These are phyloP conservation scores for Notiomystis cincta DNA, from an alignment of 2,113 vertebrate species.

Conservation along the genomic window DNA sequence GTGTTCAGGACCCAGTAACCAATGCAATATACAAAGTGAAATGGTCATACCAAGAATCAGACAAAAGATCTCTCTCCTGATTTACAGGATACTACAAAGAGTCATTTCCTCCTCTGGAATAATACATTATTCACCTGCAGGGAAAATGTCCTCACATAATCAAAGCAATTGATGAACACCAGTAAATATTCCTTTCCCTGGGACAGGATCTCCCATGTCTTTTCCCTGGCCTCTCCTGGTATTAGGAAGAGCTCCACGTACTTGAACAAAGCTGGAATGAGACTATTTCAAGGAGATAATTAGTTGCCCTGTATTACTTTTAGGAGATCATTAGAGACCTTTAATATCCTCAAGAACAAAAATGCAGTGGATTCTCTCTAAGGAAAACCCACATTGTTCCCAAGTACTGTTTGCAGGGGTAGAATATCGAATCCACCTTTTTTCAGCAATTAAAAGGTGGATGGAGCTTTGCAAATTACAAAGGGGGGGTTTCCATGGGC, in stretches of 20 bases:
- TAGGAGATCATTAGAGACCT: constrained; percentile 27
- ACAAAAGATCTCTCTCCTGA: neutral
- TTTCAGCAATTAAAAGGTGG: neutral
- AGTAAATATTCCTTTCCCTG: neutral
- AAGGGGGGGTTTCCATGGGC: neutral
- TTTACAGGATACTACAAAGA: neutral
- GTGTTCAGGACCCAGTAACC: neutral
- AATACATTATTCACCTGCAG: neutral
- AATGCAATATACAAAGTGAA: neutral
- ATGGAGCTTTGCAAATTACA: neutral
- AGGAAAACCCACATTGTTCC: neutral
- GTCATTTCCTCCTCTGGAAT: neutral
- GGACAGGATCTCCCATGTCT: neutral
- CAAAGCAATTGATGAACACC: neutral
- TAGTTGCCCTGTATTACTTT: constrained; percentile 30
- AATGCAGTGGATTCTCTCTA: neutral
- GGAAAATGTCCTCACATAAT: neutral
- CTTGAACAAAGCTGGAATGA: neutral
- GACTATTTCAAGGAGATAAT: constrained; percentile 33
- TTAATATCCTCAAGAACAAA: constrained; percentile 19
- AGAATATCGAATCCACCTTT: neutral
- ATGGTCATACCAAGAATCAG: neutral
- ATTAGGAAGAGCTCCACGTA: neutral
- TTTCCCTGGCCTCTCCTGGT: neutral
- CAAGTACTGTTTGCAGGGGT: neutral